Base-by-base conservation (phyloP, 2,797 vertebrate species). In the Phaenicophaeus curvirostris region DNA sequence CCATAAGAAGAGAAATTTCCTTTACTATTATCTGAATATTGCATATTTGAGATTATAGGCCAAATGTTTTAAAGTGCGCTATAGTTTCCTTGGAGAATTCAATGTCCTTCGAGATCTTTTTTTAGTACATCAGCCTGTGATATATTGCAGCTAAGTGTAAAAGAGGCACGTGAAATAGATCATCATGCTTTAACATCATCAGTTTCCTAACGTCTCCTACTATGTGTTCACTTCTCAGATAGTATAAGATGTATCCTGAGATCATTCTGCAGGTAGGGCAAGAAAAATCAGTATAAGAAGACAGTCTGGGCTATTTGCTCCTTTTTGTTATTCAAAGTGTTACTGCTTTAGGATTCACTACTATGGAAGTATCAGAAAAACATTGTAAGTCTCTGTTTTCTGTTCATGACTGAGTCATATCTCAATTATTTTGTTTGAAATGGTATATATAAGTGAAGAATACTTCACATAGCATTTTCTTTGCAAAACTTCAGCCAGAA, bases 31-130 rank as follows among this genome's bases (percentile, higher is more conserved):
- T 41, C 9, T 48, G 51, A 74, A 65, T 1, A 20, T 11, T 33
- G 3, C 11, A 41, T 69, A 81, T 84, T 85, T 88, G 61, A 87
- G 78, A 62, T 25, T 80, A 37, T 51, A 79, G 27, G 9, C 17
- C 66, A 87, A 81, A 59, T 1, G 11, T 74, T 89, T 85, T 24
- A 41, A 86, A 41, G 2, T 62, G 4, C 14, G 48, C 3, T 25
- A 15, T 35, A 51, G 42, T 66, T 95, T 93, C 87, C 46, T 88
- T 88, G 69, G 51, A 90, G 73, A 91, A 75, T 72, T 78, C 10
- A 39, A 28, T 48, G 63, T 31, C 85, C 65, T 89, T 91, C 53
- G 57, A 77, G 68, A 65, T 18, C 8, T 24, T 61, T 73, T 62
- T 51, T 20, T 65, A 67, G 69, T 61, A 54, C 41, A 53, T 28